Base-by-base conservation (phyloP, 2,113 vertebrate species). In the Carollia perspicillata region DNA sequence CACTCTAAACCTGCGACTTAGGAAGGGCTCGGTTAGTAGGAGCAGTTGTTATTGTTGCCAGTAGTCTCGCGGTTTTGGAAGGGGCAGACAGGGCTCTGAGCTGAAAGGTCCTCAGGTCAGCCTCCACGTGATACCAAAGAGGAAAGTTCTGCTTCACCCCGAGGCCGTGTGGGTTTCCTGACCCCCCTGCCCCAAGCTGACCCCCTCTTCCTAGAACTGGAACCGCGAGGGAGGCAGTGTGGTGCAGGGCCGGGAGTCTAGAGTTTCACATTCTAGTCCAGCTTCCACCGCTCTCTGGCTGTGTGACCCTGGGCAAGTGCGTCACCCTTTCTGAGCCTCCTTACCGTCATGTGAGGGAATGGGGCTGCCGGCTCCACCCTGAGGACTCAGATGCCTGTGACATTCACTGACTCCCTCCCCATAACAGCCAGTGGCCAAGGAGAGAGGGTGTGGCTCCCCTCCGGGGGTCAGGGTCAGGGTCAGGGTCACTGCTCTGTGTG, bases 361-460 rank as follows among this genome's bases (percentile, higher is more conserved):
- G 23, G 20, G 68, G 42, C 80, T 3, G 0, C 5, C 60, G 80
- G 40, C 51, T 58, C 40, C 40, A 8, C 55, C 47, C 44, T 33
- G 37, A 84, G 58, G 30, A 68, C 60, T 51, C 18, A 2, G 3
- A 26, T 22, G 37, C 30, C 47, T 17, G 11, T 68, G n/a, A 65
- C 69, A 20, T 6, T 72, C 16, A 22, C 33, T 20, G 80, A 75
- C 37, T 93, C 60, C 65, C 33, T 93, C 74, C n/a, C 74, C 68
- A 47, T 20, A 17, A 3, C 28, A 33, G 78, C 63, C 75, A 60
- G 89, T 7, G 74, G 89, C 83, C 96, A 44, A 47, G 74, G 28
- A 85, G 58, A 77, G 65, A 96, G 96, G 96, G 90, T 63, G 95
- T 72, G 95, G 63, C 74, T 85, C 51, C 42, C 71, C 30, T 1